Conservation (phyloP, 1,140 invertebrate genomes). For the Leptinotarsa lineolata region DNA sequence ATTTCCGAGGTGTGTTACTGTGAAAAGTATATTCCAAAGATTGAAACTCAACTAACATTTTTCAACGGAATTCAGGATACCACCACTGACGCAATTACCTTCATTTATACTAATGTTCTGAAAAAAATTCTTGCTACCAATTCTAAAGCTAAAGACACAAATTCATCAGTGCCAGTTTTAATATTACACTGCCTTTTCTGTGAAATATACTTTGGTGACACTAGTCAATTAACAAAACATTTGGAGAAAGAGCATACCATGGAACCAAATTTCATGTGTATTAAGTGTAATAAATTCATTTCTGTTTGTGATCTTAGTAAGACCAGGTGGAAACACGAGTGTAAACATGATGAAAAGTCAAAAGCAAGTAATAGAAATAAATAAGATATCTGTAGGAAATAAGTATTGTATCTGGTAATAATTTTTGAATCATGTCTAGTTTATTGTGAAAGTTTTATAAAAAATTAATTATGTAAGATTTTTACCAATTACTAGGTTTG, state of each 20-base stretch:
- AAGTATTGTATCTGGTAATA: too few species aligned
- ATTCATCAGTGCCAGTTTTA: slow-evolving; percentile 9
- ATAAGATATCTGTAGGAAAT: too few species aligned
- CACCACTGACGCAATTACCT: slow-evolving; percentile 6
- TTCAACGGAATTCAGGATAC: slow-evolving; percentile 22
- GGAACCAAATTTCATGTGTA: slow-evolving; percentile 9
- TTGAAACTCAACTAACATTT: slow-evolving; percentile 32
- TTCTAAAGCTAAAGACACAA: not conserved
- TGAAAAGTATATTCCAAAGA: slow-evolving; percentile 37
- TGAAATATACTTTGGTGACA: slow-evolving; percentile 12
- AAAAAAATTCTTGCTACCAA: slow-evolving; percentile 21
- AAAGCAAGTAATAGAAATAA: not conserved
- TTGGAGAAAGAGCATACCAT: slow-evolving; percentile 11
- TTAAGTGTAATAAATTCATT: not conserved
- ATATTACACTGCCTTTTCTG: slow-evolving; percentile 37
- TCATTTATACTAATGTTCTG: slow-evolving; percentile 27
- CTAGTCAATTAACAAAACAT: slow-evolving; percentile 23
- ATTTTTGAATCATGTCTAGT: too few species aligned
- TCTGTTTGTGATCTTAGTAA: not conserved
- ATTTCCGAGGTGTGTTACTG: slow-evolving; percentile 22
- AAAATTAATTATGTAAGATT: too few species aligned
- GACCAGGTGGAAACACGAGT: not conserved
- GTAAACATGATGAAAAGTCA: not conserved
- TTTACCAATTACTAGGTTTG: too few species aligned
- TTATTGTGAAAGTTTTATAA: too few species aligned